Evolutionary conservation across 2,888 invertebrate genomes (phyloP), one percentile per base, ranked within the genome.

Genomic region (Hesperia comma): DNA sequence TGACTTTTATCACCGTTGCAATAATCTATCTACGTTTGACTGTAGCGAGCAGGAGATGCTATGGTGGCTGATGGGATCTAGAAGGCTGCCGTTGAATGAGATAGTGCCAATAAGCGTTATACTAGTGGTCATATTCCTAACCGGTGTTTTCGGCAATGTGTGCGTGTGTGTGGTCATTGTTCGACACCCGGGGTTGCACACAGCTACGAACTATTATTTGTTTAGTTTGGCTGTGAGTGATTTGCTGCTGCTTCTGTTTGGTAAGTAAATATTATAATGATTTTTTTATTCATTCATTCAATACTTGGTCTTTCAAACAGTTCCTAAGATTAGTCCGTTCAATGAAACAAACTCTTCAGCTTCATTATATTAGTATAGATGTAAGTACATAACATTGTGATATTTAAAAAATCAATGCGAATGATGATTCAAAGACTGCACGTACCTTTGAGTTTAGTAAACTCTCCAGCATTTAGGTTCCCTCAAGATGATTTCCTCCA

Each of bases 211-310:
- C 85, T 98, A 97, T 85, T 98, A 98, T 82, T 93, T 98, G 61
- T 97, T 98, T 88, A 98, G 96, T 85, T 91, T 98, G 85, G 97
- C 98, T 58, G 94, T 98, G 26, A 98, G 98, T 58, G 98, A 98
- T 88, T 90, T 98, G 53, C 94, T 96, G 64, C 93, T 98, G 72
- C 93, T 98, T 19, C 84, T 97, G 55, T 95, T 98, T 77, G 98
- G 98, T 96, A 86, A 95, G 96, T 80, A 37, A n/a, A n/a, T n/a
- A n/a, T n/a, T n/a, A n/a, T n/a, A n/a, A n/a, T n/a, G n/a, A n/a
- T n/a, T n/a, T n/a, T n/a, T n/a, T n/a, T n/a, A n/a, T n/a, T n/a
- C n/a, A n/a, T n/a, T n/a, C n/a, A n/a, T n/a, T n/a, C n/a, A n/a
- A n/a, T n/a, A n/a, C n/a, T n/a, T n/a, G n/a, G n/a, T n/a, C n/a